Base-by-base conservation (phyloP, 2,797 vertebrate species). In the Yasuhikotakia modesta region DNA sequence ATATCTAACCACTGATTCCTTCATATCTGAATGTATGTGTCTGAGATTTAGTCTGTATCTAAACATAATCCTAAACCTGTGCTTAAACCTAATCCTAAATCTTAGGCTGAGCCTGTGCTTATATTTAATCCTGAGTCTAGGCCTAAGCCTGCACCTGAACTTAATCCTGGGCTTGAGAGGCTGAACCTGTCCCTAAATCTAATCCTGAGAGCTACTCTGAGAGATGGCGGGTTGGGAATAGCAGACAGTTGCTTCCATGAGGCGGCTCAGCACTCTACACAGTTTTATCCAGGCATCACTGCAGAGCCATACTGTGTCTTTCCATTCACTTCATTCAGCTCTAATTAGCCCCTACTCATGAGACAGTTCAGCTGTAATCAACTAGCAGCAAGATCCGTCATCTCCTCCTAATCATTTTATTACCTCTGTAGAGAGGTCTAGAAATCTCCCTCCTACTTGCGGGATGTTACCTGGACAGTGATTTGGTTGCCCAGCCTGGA, bases 361-460 rank as follows among this genome's bases (percentile, higher is more conserved):
- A 88, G 87, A 82, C 80, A 82, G 80, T 80, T 85, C 80, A 84
- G 83, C 79, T 83, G 82, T 88, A 86, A 88, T 87, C 84, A 87
- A 83, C 73, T 80, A 82, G 79, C 83, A 84, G 83, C 76, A 81
- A 83, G 82, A 83, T 78, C 82, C 68, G 77, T 83, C 82, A 85
- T 87, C 86, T 84, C 77, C 81, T 82, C 75, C 79, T 86, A 84
- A 88, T 87, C 74, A 84, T 74, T 81, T 84, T 85, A 86, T 85
- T 81, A 84, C 83, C 78, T 78, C 73, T 80, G 66, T 60, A 53
- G 73, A 72, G 70, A 61, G 74, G 74, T 48, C 74, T 68, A 53
- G 74, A 76, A 30, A 12, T 61, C 72, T 82, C 76, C 79, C 66
- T 72, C 17, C 60, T 50, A 50, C 60, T n/a, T 66, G 57, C 66